Evolutionary conservation across 2,888 invertebrate genomes (phyloP), one percentile per base, ranked within the genome.

Genomic region (Pristionchus japonicus): DNA sequence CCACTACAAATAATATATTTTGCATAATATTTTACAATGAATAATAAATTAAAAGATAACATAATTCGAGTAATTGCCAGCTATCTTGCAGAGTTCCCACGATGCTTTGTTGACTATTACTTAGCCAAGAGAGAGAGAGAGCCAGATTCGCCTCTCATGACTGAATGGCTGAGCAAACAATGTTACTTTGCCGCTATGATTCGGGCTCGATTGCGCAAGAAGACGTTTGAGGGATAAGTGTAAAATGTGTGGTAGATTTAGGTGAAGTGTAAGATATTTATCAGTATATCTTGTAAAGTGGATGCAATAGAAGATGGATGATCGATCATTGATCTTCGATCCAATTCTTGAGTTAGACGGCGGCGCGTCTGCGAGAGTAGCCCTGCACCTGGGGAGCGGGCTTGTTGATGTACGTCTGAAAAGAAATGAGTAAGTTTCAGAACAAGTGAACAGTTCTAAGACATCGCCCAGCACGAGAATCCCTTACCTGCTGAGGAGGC

Each of bases 281-380:
- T 70, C 70, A 70, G 34, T 37, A 23, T 20, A 70, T 70, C 15
- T 64, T 15, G 11, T 64, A 13, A 31, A 17, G 31, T 64, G 11
- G 20, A 70, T 70, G 7, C 4, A 67, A 31, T 34, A 4, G 13
- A 9, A 17, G 31, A 13, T 17, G 43, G 43, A 43, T 43, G 43
- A 11, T 43, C n/a, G n/a, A n/a, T n/a, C n/a, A n/a, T n/a, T n/a
- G n/a, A n/a, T 43, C 43, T 43, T 43, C 43, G 11, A 20, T 31
- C 17, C 11, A 31, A 23, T 67, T 31, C 64, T n/a, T n/a, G 20
- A 3, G 15, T 67, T 67, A 67, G 34, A 31, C 64, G 70, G 40
- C 74, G n/a, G 77, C 82, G 82, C 82, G 82, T 52, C 82, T 49
- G 52, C 82, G 82, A 37, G 82, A 83, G 64, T 85, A 85, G 37